A percentile compares a stretch with the other conserved stretches of the same genome.
Conservation (phyloP, 2,113 vertebrate genomes). For the Monarcha castaneiventris region DNA sequence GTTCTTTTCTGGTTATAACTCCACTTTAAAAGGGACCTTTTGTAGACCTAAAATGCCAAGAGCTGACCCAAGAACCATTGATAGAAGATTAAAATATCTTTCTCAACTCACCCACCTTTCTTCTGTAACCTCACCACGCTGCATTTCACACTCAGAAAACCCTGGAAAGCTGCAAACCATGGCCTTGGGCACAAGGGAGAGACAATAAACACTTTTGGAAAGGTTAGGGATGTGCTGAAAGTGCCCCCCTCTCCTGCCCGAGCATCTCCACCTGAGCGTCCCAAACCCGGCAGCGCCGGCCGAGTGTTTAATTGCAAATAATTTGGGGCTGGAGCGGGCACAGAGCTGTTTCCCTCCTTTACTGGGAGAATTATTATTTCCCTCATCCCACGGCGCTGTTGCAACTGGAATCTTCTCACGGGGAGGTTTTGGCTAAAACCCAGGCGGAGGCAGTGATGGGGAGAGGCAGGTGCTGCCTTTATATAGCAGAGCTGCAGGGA, state of each 20-base stretch:
- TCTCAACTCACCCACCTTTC: not conserved
- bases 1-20: not conserved
- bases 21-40: not conserved
- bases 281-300: not conserved
- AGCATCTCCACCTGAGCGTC: not conserved
- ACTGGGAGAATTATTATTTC: not conserved
- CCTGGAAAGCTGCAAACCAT: not conserved
- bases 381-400: not conserved
- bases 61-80: not conserved
- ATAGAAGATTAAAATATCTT: not conserved
- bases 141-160: not conserved
- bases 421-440: not conserved
- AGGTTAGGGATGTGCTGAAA: not conserved
- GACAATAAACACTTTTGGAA: not conserved
- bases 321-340: not conserved
- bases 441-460: not conserved
- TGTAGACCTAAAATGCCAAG: not conserved
- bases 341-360: not conserved
- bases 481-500: not conserved
- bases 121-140: not conserved
- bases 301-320: not conserved
- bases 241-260: not conserved
- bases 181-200: not conserved
- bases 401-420: not conserved
- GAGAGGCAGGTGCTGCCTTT: not conserved